These are phyloP conservation scores for Leptarthrus brevirostris DNA, from an alignment of 2,888 invertebrate species.

Conservation along the genomic window DNA sequence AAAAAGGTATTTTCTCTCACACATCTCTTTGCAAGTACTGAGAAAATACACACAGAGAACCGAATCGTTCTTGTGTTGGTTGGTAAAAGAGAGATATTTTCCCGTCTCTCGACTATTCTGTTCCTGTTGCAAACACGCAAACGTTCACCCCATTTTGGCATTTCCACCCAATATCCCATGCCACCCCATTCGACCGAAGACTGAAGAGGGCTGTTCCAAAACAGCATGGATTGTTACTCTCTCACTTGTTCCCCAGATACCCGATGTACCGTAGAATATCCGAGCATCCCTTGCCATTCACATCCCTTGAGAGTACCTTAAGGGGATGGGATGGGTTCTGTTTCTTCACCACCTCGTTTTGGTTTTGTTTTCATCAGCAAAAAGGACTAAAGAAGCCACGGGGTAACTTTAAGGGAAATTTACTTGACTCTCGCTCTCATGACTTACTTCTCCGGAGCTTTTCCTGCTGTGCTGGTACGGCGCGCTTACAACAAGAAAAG, in stretches of 20 bases:
- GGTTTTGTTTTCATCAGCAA: not conserved
- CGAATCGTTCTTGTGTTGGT: constrained; percentile 8
- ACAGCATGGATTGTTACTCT: not conserved
- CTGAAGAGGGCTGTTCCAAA: too few species aligned
- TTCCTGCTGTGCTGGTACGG: constrained; percentile 50
- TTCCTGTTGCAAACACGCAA: too few species aligned
- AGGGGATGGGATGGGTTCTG: constrained; percentile 17
- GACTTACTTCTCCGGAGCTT: constrained; percentile 33
- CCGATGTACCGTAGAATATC: constrained; percentile 3
- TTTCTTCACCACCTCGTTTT: not conserved
- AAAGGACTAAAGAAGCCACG: constrained; percentile 2
- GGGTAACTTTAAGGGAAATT: constrained; percentile 34
- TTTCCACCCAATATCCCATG: not conserved
- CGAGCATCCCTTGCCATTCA: constrained; percentile 36
- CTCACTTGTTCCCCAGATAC: constrained; percentile 18
- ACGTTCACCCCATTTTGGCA: too few species aligned
- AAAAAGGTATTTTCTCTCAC: constrained; percentile 20
- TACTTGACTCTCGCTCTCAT: constrained; percentile 34
- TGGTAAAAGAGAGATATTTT: constrained; percentile 19
- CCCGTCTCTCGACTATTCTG: not conserved
- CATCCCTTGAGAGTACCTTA: constrained; percentile 41
- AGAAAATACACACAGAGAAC: constrained; percentile 21
- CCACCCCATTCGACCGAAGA: not conserved
- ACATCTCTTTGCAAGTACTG: constrained; percentile 13
- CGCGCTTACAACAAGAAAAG: too few species aligned